A percentile compares a stretch with the other conserved stretches of the same genome.
phyloP scores from a whole-genome alignment of 2,797 vertebrate genomes.

The Ceyx erithaca region DNA sequence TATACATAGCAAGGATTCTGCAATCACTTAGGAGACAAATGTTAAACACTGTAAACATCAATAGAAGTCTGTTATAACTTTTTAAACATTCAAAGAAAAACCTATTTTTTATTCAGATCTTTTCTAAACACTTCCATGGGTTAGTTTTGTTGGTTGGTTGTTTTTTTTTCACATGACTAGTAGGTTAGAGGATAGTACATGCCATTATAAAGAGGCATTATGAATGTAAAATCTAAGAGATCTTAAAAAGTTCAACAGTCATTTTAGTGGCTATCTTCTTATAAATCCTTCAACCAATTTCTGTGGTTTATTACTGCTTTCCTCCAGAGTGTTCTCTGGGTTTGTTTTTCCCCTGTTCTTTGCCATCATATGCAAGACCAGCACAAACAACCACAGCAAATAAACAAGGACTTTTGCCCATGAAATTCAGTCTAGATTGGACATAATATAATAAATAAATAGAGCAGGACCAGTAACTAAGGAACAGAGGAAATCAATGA shows the following conservation, averaged over 20 bases:
- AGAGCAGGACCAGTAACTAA: slow-evolving; percentile 20
- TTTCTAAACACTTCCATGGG: background rate
- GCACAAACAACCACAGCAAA: background rate
- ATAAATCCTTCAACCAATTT: background rate
- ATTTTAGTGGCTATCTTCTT: background rate
- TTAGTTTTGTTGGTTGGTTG: background rate
- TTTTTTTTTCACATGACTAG: background rate
- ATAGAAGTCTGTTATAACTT: background rate
- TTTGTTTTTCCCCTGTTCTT: background rate
- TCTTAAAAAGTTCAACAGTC: background rate
- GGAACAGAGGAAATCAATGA: slow-evolving; percentile 55
- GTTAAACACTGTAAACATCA: background rate
- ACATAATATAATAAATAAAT: slow-evolving; percentile 54
- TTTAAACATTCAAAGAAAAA: slow-evolving; percentile 8
- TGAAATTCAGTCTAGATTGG: background rate
- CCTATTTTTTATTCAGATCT: slow-evolving; percentile 28
- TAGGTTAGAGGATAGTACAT: background rate
- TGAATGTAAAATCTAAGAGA: background rate
- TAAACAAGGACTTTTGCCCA: background rate
- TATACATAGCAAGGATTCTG: background rate
- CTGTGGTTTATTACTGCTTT: background rate
- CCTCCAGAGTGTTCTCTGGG: background rate
- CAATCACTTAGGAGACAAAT: background rate
- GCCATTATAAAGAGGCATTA: background rate
- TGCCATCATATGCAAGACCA: background rate